Base-by-base conservation (phyloP, 2,113 vertebrate genomes). In the Nanger granti region DNA sequence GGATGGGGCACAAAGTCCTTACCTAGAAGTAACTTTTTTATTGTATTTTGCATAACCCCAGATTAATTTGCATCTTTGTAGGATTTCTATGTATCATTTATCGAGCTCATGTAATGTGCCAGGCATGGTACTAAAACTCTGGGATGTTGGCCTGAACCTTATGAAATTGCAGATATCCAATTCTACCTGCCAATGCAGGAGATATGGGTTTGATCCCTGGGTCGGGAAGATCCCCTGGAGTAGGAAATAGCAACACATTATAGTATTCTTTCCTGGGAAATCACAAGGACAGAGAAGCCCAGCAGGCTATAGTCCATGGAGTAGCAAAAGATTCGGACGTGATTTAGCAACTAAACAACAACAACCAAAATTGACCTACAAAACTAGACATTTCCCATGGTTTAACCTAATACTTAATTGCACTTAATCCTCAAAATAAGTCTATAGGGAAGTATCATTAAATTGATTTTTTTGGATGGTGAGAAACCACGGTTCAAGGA, bases 401-500 rank as follows among this genome's bases (percentile, higher is more conserved):
- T 37, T 76, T 29, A 14, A n/a, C 17, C 55, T 37, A 54, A 66
- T 4, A 3, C 18, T 7, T 2, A 31, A 55, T 76, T 76, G 73
- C 41, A 6, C 62, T 49, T 79, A 20, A 34, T 76, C n/a, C 55
- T 92, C 55, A 31, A 37, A 14, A 1, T 18, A 34, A 17, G 9
- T 76, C 47, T 12, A 24, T 3, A 41, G 31, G 34, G 18, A 73
- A 64, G 8, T 3, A 28, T 37, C 24, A 15, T 22, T 60, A 20
- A 4, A 47, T 64, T 73, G 7, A 28, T 22, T 52, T 66, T 37
- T 37, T 64, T 31, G 52, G 54, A 20, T 41, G 49, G 26, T 7
- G 11, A 84, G 44, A 34, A 64, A 6, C 31, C 6, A 2, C 0
- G 0, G 20, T 18, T 66, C n/a, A 54, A 24, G 15, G 29, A 60